Percentiles rank a stretch among this genome's conserved stretches.
These are phyloP conservation scores for Xenopus petersii DNA, from an alignment of 2,797 vertebrate species.

Conservation along the genomic window DNA sequence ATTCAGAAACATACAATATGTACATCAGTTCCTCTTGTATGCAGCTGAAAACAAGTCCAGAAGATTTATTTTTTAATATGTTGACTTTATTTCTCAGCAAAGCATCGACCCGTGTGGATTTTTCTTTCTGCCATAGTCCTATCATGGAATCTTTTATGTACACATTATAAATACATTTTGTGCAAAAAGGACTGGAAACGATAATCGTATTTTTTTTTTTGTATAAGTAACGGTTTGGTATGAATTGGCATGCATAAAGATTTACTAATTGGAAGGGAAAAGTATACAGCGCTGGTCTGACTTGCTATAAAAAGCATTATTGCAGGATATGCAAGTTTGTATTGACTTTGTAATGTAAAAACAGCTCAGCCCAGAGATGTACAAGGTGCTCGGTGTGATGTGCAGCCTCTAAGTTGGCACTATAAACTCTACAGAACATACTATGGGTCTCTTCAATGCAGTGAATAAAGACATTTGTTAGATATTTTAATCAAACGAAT, in stretches of 20 bases:
- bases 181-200: constrained; percentile 89
- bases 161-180: constrained; percentile 97
- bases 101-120: constrained; percentile 71
- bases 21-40: constrained; percentile 78
- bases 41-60: constrained; percentile 75
- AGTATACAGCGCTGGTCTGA: no score
- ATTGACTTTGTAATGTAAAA: no score
- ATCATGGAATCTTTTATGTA: constrained; percentile 92
- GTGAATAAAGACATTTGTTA: no score
- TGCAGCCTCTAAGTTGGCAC: no score
- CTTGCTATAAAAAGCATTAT: no score
- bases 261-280: constrained; percentile 71
- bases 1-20: constrained; percentile 69
- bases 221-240: constrained; percentile 79
- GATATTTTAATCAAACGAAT: no score
- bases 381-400: no score
- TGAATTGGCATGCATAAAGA: constrained; percentile 80
- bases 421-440: no score
- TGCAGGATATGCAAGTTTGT: no score
- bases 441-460: no score
- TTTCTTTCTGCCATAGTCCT: constrained; percentile 78
- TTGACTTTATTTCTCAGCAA: constrained; percentile 79
- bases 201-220: constrained; percentile 78
- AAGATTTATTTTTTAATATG: constrained; percentile 79
- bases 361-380: no score